Percentiles rank a stretch among this genome's conserved stretches.
These are phyloP conservation scores for Eutrigla gurnardus DNA, from an alignment of 2,797 vertebrate genomes.

Conservation along the genomic window DNA sequence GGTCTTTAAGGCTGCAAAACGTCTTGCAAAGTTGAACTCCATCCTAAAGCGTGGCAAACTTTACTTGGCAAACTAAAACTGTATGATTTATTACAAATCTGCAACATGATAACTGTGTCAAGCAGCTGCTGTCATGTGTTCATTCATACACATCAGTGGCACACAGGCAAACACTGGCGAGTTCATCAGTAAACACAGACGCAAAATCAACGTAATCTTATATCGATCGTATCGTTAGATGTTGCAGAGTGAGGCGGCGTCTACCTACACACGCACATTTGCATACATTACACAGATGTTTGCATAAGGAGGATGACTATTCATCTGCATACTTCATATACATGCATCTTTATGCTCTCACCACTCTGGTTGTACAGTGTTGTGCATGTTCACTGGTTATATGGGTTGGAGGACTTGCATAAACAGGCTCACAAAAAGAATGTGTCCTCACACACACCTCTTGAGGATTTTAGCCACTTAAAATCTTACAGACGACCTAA, in stretches of 20 bases:
- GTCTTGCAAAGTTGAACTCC: background rate
- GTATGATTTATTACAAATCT: background rate
- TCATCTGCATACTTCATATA: slow-evolving; percentile 12
- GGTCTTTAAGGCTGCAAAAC: background rate
- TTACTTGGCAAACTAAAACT: no score
- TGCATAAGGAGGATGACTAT: slow-evolving; percentile 48
- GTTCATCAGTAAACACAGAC: slow-evolving; percentile 18
- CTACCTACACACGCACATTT: slow-evolving; percentile 38
- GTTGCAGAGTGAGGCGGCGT: slow-evolving; percentile 13
- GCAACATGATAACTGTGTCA: background rate
- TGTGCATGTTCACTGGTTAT: slow-evolving; percentile 4
- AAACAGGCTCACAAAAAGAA: background rate
- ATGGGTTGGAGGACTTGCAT: background rate
- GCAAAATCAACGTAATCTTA: slow-evolving; percentile 5
- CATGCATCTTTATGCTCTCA: slow-evolving; percentile 20
- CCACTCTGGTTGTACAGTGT: background rate
- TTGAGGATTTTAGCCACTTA: slow-evolving; percentile 19
- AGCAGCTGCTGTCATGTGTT: background rate
- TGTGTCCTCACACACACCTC: slow-evolving; percentile 22
- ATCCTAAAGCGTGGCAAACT: background rate
- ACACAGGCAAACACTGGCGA: background rate
- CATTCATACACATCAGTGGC: background rate
- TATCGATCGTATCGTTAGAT: slow-evolving; percentile 10
- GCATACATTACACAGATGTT: slow-evolving; percentile 62
- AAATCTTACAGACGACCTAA: slow-evolving; percentile 42